Evolutionary conservation across 2,797 vertebrate species (phyloP).

Genomic region (Betta splendens): DNA sequence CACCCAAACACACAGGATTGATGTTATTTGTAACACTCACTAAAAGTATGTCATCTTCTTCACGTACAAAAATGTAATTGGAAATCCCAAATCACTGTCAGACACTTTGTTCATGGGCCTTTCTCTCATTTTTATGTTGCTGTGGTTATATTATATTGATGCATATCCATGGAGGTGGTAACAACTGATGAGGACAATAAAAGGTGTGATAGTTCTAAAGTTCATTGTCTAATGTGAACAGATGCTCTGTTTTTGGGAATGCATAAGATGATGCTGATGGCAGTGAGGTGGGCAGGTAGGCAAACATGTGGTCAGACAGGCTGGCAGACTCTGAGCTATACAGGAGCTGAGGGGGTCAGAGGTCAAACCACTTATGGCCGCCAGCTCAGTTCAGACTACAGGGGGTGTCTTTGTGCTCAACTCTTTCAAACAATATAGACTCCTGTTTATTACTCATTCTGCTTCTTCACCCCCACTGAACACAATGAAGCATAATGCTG

Average conservation of each 20-base stretch:
- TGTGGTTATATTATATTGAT: too few species aligned
- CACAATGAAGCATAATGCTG: neutral
- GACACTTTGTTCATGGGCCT: too few species aligned
- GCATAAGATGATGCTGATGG: constrained; percentile 19
- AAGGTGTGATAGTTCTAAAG: too few species aligned
- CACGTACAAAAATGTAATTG: too few species aligned
- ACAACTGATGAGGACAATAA: too few species aligned
- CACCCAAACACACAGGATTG: constrained; percentile 24
- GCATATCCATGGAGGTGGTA: too few species aligned
- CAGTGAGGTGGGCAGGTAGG: constrained; percentile 37
- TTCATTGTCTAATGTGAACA: constrained; percentile 2
- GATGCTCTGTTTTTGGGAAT: constrained; percentile 12
- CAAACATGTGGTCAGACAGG: constrained; percentile 35
- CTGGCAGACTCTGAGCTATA: constrained; percentile 50
- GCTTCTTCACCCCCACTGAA: constrained; percentile 7
- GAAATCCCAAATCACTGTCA: too few species aligned
- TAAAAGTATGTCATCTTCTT: too few species aligned
- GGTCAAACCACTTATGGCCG: constrained; percentile 62
- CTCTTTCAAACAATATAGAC: constrained; percentile 29
- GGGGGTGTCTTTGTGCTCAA: constrained; percentile 34
- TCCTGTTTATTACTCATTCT: constrained; percentile 25
- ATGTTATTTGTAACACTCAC: too few species aligned
- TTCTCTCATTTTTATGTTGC: too few species aligned
- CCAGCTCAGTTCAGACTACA: constrained; percentile 30
- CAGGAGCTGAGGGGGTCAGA: constrained; percentile 53